phyloP scores from a whole-genome alignment of 1,140 invertebrate genomes.

The Heliconius hewitsoni region DNA sequence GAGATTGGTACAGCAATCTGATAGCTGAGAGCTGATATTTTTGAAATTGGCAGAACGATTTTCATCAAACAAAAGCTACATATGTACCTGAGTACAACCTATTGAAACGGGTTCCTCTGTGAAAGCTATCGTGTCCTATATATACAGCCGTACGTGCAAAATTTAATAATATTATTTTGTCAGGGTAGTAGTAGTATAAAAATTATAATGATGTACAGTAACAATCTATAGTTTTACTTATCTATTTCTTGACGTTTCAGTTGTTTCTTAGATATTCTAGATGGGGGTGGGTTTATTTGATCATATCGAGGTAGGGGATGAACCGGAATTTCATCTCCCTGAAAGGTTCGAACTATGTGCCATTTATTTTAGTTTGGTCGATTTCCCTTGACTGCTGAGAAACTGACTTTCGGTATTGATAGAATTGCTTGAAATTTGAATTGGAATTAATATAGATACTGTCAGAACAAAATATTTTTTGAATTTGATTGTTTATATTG shows the following conservation, averaged over 20 bases:
- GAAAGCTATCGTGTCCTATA: not conserved
- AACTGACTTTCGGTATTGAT: conserved; percentile 54
- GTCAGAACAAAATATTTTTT: conserved; percentile 28
- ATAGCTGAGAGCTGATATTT: not conserved
- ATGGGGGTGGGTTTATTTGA: conserved; percentile 52
- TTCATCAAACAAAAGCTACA: not conserved
- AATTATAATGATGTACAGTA: not conserved
- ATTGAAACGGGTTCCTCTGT: conserved; percentile 1
- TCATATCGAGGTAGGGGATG: conserved; percentile 52
- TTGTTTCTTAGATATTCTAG: conserved; percentile 42
- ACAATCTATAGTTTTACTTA: not conserved
- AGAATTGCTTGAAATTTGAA: conserved; percentile 42
- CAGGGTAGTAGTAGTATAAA: not conserved
- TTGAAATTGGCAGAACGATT: conserved; percentile 8
- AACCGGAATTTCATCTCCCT: conserved; percentile 66
- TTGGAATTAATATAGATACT: conserved; percentile 30
- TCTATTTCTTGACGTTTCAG: conserved; percentile 13
- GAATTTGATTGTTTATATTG: conserved; percentile 13
- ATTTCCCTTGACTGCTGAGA: conserved; percentile 55
- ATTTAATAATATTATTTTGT: not conserved
- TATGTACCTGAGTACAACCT: not conserved
- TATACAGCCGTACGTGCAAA: not conserved
- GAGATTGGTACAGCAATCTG: not conserved
- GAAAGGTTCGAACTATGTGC: conserved; percentile 67
- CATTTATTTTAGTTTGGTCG: conserved; percentile 69